Base-by-base conservation (phyloP, 2,888 invertebrate species). In the Pseudeuparius sepicola region DNA sequence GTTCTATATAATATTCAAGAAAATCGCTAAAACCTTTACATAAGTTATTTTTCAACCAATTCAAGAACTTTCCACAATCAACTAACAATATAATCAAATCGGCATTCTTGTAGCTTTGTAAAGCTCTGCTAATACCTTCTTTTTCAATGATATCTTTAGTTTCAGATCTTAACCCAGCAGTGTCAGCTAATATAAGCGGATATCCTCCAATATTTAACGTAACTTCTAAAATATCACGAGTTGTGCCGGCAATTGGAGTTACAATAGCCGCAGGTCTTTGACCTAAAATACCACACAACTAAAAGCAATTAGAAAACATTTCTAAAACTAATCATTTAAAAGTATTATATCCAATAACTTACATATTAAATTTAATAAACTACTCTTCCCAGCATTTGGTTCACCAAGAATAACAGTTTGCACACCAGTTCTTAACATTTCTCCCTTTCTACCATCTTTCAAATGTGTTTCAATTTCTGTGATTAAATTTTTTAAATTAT, bases 331-430 rank as follows among this genome's bases (percentile, higher is more conserved):
- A 38, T 18, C 11, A 24, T 31, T 12, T 38, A 7, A 6, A n/a
- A 7, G 20, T 7, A 20, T 7, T n/a, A 20, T 7, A n/a, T 20
- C 15, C 17, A 3, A 27, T 15, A 29, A 49, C 51, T 62, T 58
- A 75, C 81, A 76, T 30, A 87, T 59, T 30, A 68, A 48, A 65
- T 90, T 90, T 3, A 90, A 64, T 13, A 92, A 64, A 54, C 83
- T 86, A 53, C 87, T 88, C 62, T 92, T 92, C 20, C 90, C 90
- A 3, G 82, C 88, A 65, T 92, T 92, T 0, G 89, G 86, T 48
- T 75, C 71, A n/a, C 90, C 90, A 14, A 87, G 58, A 44, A 89
- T 84, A 0, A 73, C 75, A 1, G 83, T 73, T 46, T 71, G 70
- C 0, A 85, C 74, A 1, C 88, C 89, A 53, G 66, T 68, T 27